phyloP scores from a whole-genome alignment of 2,797 vertebrate genomes.

The Enteromius paludinosus region DNA sequence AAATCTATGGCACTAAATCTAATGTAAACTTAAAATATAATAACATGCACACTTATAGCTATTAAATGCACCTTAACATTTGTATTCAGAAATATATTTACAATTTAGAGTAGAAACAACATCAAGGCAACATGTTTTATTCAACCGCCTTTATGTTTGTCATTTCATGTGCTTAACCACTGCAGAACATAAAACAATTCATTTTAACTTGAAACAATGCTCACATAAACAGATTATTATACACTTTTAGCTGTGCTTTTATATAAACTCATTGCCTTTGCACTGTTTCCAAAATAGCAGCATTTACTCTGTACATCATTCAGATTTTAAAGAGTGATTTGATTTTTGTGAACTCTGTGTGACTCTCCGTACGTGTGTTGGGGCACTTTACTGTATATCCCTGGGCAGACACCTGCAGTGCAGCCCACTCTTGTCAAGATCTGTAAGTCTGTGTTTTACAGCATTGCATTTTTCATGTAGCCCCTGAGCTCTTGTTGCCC shows the following conservation, averaged over 20 bases:
- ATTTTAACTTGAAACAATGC: neutral
- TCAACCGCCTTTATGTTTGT: neutral
- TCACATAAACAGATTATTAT: neutral
- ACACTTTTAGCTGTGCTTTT: neutral
- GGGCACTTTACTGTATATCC: constrained; percentile 24
- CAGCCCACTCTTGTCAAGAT: constrained; percentile 20
- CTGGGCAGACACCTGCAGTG: constrained; percentile 18
- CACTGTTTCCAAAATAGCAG: neutral
- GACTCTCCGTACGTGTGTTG: constrained; percentile 25
- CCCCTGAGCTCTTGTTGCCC: constrained; percentile 1
- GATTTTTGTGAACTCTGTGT: constrained; percentile 28
- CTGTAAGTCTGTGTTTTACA: constrained; percentile 28
- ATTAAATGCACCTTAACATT: neutral
- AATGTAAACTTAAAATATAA: neutral
- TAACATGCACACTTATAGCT: neutral
- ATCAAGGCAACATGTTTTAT: neutral
- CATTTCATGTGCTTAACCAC: neutral
- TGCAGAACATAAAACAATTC: neutral
- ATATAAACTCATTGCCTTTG: neutral
- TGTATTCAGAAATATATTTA: neutral
- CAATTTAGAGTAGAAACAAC: neutral
- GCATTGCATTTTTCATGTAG: constrained; percentile 23
- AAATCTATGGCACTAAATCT: neutral
- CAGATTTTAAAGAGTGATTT: constrained; percentile 5
- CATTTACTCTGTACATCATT: neutral